Conservation (phyloP, 1,140 invertebrate genomes). For the Drosophila subobscura region DNA sequence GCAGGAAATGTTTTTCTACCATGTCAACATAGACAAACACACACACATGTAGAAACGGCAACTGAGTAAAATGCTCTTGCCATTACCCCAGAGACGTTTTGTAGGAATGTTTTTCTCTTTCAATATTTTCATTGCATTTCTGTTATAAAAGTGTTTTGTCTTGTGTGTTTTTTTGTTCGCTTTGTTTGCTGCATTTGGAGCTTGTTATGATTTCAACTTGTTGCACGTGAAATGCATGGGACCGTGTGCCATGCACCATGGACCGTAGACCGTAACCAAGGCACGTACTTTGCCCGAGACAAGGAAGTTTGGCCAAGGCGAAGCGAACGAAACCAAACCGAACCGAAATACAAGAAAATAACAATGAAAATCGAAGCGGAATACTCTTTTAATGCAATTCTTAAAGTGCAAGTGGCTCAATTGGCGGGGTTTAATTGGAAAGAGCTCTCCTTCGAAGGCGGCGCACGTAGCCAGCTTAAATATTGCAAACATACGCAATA, state of each 20-base stretch:
- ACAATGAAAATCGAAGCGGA: slow-evolving; percentile 45
- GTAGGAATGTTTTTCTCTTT: slow-evolving; percentile 45
- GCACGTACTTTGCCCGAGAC: slow-evolving; percentile 60
- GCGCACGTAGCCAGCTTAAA: slow-evolving; percentile 44
- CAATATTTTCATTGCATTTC: slow-evolving; percentile 79
- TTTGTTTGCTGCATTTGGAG: slow-evolving; percentile 25
- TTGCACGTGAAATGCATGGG: slow-evolving; percentile 78
- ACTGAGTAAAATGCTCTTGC: slow-evolving; percentile 19
- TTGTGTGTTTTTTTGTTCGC: slow-evolving; percentile 14
- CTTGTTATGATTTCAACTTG: slow-evolving; percentile 81
- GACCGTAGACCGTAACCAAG: slow-evolving; percentile 55
- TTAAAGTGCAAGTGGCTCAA: slow-evolving; percentile 73
- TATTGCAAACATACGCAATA: slow-evolving; percentile 57
- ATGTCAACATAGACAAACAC: slow-evolving; percentile 20
- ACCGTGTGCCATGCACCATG: not conserved
- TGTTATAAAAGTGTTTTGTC: slow-evolving; percentile 55
- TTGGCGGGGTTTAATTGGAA: slow-evolving; percentile 62
- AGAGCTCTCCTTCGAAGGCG: slow-evolving; percentile 23
- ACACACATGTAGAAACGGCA: slow-evolving; percentile 6
- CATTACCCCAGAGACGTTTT: slow-evolving; percentile 42
- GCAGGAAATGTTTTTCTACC: slow-evolving; percentile 46
- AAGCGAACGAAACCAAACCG: slow-evolving; percentile 32
- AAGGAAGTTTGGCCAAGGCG: slow-evolving; percentile 53
- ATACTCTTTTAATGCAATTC: slow-evolving; percentile 68
- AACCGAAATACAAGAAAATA: slow-evolving; percentile 35